Conservation (phyloP, 1,140 invertebrate species). For the Paralvinella palmiformis region DNA sequence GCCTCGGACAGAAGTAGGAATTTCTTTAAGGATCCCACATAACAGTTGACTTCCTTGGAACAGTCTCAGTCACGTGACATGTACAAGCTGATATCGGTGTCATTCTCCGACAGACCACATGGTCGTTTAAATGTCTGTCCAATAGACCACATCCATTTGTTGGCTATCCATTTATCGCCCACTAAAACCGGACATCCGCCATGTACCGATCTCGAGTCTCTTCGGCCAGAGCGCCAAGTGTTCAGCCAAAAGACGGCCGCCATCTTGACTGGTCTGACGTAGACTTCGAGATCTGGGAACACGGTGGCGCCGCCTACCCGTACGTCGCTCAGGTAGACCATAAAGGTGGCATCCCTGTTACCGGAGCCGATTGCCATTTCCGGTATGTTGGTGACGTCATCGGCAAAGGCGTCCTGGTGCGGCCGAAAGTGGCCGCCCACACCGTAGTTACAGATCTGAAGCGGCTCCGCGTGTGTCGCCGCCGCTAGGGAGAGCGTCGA, state of each 20-base stretch:
- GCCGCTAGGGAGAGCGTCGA: neutral
- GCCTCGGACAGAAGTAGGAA: too few relatives aligned
- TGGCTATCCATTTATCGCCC: neutral
- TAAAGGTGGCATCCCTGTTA: neutral
- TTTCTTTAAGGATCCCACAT: too few relatives aligned
- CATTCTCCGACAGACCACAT: neutral
- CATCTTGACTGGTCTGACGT: neutral
- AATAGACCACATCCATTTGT: neutral
- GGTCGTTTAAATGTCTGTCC: neutral
- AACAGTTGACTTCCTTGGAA: too few relatives aligned
- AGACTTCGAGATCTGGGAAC: neutral
- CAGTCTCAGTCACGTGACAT: too few relatives aligned
- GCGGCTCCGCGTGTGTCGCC: neutral
- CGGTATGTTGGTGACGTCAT: neutral
- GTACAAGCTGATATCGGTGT: neutral
- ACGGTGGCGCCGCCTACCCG: neutral
- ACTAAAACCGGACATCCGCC: neutral
- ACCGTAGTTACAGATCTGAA: neutral
- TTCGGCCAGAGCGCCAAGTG: neutral
- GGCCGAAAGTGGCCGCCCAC: neutral
- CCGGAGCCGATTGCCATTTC: neutral
- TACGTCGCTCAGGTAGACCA: neutral
- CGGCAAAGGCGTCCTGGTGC: neutral
- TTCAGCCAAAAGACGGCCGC: neutral
- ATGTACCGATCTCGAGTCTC: neutral